A percentile compares a stretch with the other conserved stretches of the same genome.
Evolutionary conservation across 2,888 invertebrate species (phyloP).

Genomic region (Deilephila elpenor): DNA sequence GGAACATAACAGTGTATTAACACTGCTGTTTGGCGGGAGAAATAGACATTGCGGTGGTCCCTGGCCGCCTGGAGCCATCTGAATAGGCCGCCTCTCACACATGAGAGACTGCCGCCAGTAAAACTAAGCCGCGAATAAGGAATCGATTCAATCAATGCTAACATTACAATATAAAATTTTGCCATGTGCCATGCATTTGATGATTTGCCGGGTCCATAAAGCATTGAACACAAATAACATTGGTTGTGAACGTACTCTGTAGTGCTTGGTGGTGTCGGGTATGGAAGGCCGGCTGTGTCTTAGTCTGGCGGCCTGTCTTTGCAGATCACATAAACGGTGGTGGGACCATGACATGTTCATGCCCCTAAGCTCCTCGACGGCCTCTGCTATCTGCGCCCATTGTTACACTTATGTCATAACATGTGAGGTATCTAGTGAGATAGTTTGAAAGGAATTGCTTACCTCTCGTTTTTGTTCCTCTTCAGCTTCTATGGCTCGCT

Average conservation of each 20-base stretch:
- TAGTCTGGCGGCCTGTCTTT: constrained; percentile 70
- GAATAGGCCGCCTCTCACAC: too few relatives aligned
- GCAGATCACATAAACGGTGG: constrained; percentile 71
- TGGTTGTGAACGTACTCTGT: constrained; percentile 52
- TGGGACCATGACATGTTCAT: constrained; percentile 83
- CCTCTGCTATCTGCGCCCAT: constrained; percentile 65
- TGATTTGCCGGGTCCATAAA: too few relatives aligned
- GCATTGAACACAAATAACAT: background rate
- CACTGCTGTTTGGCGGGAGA: too few relatives aligned
- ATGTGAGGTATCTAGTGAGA: background rate
- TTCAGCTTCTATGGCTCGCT: constrained; percentile 86
- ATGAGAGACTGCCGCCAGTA: too few relatives aligned
- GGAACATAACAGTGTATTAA: too few relatives aligned
- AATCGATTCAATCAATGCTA: too few relatives aligned
- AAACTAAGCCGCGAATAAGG: too few relatives aligned
- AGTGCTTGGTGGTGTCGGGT: constrained; percentile 68
- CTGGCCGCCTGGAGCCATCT: too few relatives aligned
- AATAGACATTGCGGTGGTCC: too few relatives aligned
- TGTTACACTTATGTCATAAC: background rate
- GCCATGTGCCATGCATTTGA: too few relatives aligned
- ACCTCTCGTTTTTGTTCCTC: constrained; percentile 83
- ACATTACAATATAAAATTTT: too few relatives aligned
- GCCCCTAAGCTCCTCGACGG: constrained; percentile 70
- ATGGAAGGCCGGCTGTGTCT: constrained; percentile 73
- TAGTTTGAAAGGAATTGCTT: constrained; percentile 33